Evolutionary conservation across 2,797 vertebrate genomes (phyloP), one percentile per base, ranked within the genome.

Genomic region (Parauchenoglanis ngamensis): DNA sequence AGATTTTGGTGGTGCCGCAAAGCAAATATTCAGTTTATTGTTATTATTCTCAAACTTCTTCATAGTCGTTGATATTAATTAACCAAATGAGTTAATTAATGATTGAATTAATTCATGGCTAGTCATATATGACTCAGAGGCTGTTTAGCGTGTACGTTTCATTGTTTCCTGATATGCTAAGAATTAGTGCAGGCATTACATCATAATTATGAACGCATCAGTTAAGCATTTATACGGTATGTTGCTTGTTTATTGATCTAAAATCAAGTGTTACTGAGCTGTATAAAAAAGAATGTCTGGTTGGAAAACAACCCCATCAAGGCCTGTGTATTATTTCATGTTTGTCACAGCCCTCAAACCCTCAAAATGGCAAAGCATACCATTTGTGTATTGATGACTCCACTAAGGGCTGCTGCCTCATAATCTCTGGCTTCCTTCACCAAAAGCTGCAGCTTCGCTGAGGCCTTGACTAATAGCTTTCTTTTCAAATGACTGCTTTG

Each of bases 401-500:
- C 90, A 89, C 79, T 87, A 82, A 91, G 91, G 89, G 89, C 90
- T 85, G 90, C 90, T 92, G 90, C 90, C 91, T 91, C 73, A 87
- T 95, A 96, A 96, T 95, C 94, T 94, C 91, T 92, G 89, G 93
- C 94, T 95, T 96, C 94, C 94, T 94, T 92, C 83, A 90, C 91
- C 90, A 91, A 77, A 93, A 90, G 89, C 92, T 91, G 90, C 90
- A 90, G 91, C 90, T 94, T 94, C 92, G 92, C 93, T 91, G 78
- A 93, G 89, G 91, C 89, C 93, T 94, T 93, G 93, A 95, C 95
- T 96, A 96, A 96, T 95, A 94, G 93, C 95, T 95, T 95, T 95
- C 93, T 94, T 97, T 97, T 97, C 97, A 96, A 95, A 94, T 98
- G 97, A 97, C 96, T 89, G 97, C 97, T 96, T 97, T 96, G 91